A percentile compares a stretch with the other conserved stretches of the same genome.
These are phyloP conservation scores for Crypturellus undulatus DNA, from an alignment of 2,113 vertebrate genomes.

Conservation along the genomic window DNA sequence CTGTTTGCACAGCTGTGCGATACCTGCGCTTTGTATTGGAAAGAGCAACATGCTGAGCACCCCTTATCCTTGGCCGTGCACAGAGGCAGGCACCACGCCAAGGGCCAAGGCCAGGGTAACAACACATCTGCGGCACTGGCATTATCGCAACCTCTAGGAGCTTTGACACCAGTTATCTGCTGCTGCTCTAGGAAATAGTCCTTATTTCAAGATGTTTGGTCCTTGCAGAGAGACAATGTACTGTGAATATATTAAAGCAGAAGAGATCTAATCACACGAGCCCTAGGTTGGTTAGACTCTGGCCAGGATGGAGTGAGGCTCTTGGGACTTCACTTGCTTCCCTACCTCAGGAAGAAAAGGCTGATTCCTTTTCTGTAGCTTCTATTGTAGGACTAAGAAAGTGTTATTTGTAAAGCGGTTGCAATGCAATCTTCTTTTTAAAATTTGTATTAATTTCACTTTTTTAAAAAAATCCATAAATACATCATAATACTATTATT, in stretches of 20 bases:
- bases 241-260: rapidly evolving
- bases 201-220: not conserved
- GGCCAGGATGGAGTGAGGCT: not conserved
- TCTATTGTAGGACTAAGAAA: no score
- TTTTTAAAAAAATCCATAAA: not conserved
- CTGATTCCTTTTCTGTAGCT: not conserved
- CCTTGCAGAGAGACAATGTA: not conserved
- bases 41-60: not conserved
- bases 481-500: not conserved
- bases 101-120: not conserved
- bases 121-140: not conserved
- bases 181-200: not conserved
- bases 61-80: not conserved
- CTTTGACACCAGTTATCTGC: rapidly evolving
- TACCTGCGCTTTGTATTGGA: not conserved
- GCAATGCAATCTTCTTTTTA: not conserved
- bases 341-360: not conserved
- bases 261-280: not conserved
- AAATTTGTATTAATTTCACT: not conserved
- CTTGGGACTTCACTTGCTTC: not conserved
- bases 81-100: rapidly evolving
- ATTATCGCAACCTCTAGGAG: not conserved
- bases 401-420: not conserved
- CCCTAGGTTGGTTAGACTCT: rapidly evolving
- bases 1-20: constrained; percentile 42